Base-by-base conservation (phyloP, 2,113 vertebrate species). In the Sylvia atricapilla region DNA sequence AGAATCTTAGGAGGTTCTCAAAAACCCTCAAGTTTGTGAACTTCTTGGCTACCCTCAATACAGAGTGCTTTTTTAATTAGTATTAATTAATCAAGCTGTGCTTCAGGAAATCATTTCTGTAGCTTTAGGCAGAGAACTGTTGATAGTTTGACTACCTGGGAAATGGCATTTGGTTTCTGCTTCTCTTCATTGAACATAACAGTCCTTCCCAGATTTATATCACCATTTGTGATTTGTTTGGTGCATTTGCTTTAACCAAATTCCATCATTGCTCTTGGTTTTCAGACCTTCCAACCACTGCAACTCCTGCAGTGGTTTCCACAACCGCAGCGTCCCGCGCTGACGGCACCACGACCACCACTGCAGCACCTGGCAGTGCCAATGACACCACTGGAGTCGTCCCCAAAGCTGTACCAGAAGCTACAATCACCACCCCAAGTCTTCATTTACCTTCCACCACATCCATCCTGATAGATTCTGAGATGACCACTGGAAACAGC, bases 401-500 rank as follows among this genome's bases (percentile, higher is more conserved):
- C 72, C 81, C 83, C 86, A 95, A 62, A 72, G 46, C 95, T 43
- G 53, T 64, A 3, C 53, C 78, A 56, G 95, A 96, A 49, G 81
- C 94, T 59, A 94, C 95, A 1, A 53, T 88, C n/a, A 93, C 84
- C 46, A 72, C 69, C 35, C 89, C 95, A 14, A 78, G 64, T 43
- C 88, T 91, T 52, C 93, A 84, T 78, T 89, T 95, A 74, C 93
- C 91, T 60, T 95, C 96, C 66, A 92, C 31, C 91, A 90, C 60
- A 13, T 98, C 97, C 86, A 97, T 56, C 95, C 96, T 90, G 30
- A 27, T 91, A 25, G 93, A 95, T 35, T 86, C 96, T 21, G 98
- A 98, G 91, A 97, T 98, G 74, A 98, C 98, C 83, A 98, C 98
- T 39, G 98, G 98, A 87, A 98, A 99, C 89, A 98, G 96, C 96